Evolutionary conservation across 2,888 invertebrate genomes (phyloP), one percentile per base, ranked within the genome.

Genomic region (Galerucella nymphaeae): DNA sequence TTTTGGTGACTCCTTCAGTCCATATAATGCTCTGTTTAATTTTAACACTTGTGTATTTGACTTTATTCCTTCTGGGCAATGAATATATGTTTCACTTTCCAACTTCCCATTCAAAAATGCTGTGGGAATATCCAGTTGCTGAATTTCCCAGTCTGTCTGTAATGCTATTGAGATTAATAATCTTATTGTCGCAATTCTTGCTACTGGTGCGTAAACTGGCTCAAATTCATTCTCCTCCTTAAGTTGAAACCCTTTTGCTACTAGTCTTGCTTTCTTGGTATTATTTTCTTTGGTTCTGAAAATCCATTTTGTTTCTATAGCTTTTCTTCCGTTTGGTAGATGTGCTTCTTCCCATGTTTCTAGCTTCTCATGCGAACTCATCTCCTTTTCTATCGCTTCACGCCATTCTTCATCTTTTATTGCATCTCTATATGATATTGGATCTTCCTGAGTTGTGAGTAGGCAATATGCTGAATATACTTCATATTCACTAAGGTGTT

Each of bases 51-150:
- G 4, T 62, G 61, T 16, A 18, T 71, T 73, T 3, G 62, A 67
- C 20, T 65, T 70, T 11, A 74, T 13, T 62, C 76, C 76, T 57
- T 57, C 20, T 63, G 73, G 76, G 38, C 63, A 9, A 69, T 69
- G 61, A 45, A 76, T 75, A 57, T 75, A 76, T 38, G 69, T 55
- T 64, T 77, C 75, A 41, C n/a, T 70, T 41, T 78, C 64, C 45
- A 78, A 41, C 8, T 53, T 58, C 5, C 77, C 77, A 73, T 79
- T 79, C 41, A 78, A 70, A 70, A n/a, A n/a, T n/a, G n/a, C n/a
- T n/a, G n/a, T n/a, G n/a, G n/a, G n/a, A n/a, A n/a, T n/a, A n/a
- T n/a, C 70, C 18, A 73, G 41, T 45, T 76, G 77, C 50, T 55
- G 62, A 13, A 76, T 74, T 42, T 63, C 23, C 69, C 66, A 76